A percentile compares a stretch with the other conserved stretches of the same genome.
Conservation (phyloP, 2,797 vertebrate genomes). For the Rachycentron canadum region DNA sequence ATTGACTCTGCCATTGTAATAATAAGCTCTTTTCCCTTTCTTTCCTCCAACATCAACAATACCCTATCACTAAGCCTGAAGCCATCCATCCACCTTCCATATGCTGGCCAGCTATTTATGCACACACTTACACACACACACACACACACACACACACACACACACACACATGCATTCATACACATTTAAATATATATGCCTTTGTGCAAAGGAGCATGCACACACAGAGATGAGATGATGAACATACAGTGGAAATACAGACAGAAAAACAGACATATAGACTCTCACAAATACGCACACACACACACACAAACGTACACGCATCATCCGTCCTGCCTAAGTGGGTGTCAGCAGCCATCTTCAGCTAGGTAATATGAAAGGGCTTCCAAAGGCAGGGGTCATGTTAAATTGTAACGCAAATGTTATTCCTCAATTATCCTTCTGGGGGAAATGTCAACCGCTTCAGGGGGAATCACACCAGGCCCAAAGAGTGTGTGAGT, state of each 20-base stretch:
- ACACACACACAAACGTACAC: constrained; percentile 21
- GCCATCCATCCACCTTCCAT: constrained; percentile 73
- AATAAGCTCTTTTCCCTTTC: constrained; percentile 89
- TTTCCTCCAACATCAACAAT: constrained; percentile 83
- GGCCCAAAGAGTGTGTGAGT: constrained; percentile 58
- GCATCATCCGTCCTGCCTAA: constrained; percentile 74
- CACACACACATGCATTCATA: not conserved
- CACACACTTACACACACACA: constrained; percentile 27
- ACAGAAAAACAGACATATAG: constrained; percentile 1
- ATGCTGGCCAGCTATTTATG: constrained; percentile 34
- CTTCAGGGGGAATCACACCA: constrained; percentile 87
- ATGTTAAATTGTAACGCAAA: constrained; percentile 97
- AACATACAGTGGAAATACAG: constrained; percentile 19
- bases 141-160: constrained; percentile 13
- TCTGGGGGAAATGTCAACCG: constrained; percentile 95
- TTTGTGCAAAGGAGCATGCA: constrained; percentile 23
- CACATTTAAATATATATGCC: constrained; percentile 22
- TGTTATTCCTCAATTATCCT: constrained; percentile 99
- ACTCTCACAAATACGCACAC: constrained; percentile 15
- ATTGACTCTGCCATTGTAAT: constrained; percentile 91
- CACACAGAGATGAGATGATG: constrained; percentile 27
- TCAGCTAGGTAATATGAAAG: constrained; percentile 93
- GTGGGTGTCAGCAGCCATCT: constrained; percentile 89
- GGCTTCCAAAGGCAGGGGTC: constrained; percentile 93
- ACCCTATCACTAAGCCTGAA: constrained; percentile 75